Conservation (phyloP, 92 coral and sea anemone species). For the Metridium senile region DNA sequence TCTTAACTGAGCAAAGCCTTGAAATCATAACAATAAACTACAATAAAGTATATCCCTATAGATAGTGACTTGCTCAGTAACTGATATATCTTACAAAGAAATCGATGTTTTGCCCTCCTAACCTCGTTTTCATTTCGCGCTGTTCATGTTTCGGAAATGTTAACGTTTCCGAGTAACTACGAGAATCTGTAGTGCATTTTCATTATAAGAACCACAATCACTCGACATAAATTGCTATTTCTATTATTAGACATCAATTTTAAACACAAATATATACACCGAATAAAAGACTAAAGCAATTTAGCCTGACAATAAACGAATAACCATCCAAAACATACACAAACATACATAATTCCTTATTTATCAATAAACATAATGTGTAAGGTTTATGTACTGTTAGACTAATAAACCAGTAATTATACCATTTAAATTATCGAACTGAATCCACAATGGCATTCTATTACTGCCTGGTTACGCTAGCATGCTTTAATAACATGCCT, state of each 20-base stretch:
- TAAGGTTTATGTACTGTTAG: background rate
- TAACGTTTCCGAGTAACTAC: background rate
- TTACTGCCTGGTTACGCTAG: too few relatives aligned
- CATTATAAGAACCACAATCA: background rate
- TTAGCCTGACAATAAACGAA: background rate
- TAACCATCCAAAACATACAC: background rate
- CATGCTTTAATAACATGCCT: background rate
- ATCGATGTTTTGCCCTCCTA: background rate
- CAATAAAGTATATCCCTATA: background rate
- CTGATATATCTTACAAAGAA: too few relatives aligned
- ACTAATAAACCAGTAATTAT: conserved; percentile 2
- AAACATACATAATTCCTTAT: background rate
- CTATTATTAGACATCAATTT: too few relatives aligned
- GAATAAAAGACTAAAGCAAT: background rate
- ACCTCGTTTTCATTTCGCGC: background rate
- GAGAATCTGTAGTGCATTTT: background rate
- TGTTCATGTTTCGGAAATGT: background rate
- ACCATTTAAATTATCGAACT: too few relatives aligned
- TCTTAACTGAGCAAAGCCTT: background rate
- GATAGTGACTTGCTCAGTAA: too few relatives aligned
- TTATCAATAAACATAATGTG: background rate
- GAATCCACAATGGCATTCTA: background rate
- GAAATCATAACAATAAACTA: background rate
- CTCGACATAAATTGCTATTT: background rate
- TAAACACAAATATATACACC: background rate